Conservation (phyloP, 64 coral and sea anemone genomes). For the Trachythela sp. region DNA sequence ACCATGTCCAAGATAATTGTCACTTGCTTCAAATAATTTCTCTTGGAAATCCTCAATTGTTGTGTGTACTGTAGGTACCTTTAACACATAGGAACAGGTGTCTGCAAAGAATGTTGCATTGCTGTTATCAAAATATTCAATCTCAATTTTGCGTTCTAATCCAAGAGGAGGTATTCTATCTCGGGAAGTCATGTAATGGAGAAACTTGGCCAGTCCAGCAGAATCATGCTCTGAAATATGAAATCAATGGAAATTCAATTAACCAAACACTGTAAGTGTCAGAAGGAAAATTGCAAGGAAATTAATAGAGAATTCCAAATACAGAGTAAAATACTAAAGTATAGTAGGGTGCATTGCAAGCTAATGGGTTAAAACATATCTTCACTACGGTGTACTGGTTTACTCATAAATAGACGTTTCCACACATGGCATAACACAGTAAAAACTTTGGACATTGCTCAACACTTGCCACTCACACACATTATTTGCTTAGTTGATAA, state of each 20-base stretch:
- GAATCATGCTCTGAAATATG: not conserved
- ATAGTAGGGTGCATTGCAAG: too few species aligned
- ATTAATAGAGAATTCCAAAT: too few species aligned
- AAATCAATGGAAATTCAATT: not conserved
- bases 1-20: not conserved
- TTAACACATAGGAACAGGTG: not conserved
- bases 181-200: not conserved
- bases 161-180: constrained; percentile 5
- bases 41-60: not conserved
- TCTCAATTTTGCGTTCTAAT: not conserved
- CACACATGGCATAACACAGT: too few species aligned
- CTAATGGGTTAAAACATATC: too few species aligned
- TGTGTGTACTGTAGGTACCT: not conserved
- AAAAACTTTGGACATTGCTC: too few species aligned
- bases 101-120: not conserved
- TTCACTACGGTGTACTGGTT: too few species aligned
- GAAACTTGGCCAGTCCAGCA: not conserved
- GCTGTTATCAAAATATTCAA: not conserved
- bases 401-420: too few species aligned
- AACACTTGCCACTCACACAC: too few species aligned
- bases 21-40: not conserved
- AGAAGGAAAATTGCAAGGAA: too few species aligned
- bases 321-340: too few species aligned
- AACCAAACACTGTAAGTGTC: not conserved
- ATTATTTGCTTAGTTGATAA: not conserved